Evolutionary conservation across 2,888 invertebrate genomes (phyloP).

Genomic region (Amiota communis): DNA sequence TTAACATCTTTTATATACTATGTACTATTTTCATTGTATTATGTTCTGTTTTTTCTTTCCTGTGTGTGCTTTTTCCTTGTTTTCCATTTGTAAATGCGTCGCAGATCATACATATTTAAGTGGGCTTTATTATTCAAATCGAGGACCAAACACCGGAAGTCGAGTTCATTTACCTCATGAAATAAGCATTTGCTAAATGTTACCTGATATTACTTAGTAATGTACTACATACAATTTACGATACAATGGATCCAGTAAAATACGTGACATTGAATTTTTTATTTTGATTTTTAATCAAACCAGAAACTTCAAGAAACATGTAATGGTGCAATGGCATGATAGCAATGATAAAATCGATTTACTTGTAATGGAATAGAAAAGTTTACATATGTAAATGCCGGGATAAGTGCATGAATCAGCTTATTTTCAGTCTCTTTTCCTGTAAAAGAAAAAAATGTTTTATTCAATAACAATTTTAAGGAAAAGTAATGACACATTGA

Average conservation of each 20-base stretch:
- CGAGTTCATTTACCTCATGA: constrained; percentile 26
- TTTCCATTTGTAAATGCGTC: background rate
- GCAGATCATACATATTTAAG: background rate
- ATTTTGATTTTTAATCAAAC: constrained; percentile 24
- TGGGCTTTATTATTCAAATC: background rate
- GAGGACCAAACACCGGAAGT: constrained; percentile 13
- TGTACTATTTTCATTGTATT: too few species aligned
- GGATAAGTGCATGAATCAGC: too few species aligned
- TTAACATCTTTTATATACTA: background rate
- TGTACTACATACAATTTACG: background rate
- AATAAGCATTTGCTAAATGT: constrained; percentile 15
- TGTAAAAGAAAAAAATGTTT: too few species aligned
- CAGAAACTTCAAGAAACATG: too few species aligned
- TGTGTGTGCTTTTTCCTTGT: background rate
- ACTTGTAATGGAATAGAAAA: background rate
- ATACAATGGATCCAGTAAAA: background rate
- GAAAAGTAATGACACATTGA: too few species aligned
- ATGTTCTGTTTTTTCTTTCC: background rate
- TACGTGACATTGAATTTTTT: constrained; percentile 22
- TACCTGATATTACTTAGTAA: background rate
- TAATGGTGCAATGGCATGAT: too few species aligned
- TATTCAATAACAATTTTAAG: too few species aligned
- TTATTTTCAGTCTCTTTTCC: too few species aligned
- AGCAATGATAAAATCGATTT: background rate
- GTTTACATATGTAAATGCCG: too few species aligned